Conservation (phyloP, 2,797 vertebrate genomes). For the Leptoclinus maculatus region DNA sequence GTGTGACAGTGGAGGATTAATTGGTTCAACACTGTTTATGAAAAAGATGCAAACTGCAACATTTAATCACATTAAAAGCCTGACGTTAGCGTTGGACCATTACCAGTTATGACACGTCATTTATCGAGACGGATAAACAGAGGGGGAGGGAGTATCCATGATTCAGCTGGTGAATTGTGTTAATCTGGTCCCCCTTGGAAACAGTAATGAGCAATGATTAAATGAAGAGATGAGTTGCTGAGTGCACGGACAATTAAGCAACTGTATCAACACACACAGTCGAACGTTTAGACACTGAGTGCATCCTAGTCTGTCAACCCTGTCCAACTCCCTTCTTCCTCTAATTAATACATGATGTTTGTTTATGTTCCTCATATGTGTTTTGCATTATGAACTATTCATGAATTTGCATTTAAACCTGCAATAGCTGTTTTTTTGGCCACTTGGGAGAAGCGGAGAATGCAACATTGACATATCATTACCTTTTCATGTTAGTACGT, state of each 20-base stretch:
- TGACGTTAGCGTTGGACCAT: conserved; percentile 22
- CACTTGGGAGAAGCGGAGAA: no score
- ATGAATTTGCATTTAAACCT: not conserved
- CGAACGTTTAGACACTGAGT: conserved; percentile 3
- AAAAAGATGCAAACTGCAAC: conserved; percentile 52
- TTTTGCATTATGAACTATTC: not conserved
- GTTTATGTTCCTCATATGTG: not conserved
- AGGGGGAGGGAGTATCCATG: conserved; percentile 16
- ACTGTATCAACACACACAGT: not conserved
- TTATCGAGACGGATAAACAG: conserved; percentile 38
- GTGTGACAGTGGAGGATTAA: conserved; percentile 48
- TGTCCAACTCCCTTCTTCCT: not conserved
- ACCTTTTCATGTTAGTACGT: not conserved
- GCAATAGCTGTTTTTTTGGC: not conserved
- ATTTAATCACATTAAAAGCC: conserved; percentile 59
- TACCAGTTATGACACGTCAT: conserved; percentile 39
- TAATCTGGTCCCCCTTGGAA: conserved; percentile 48
- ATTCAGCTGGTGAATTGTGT: conserved; percentile 43
- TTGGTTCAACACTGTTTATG: conserved; percentile 20
- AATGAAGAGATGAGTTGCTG: conserved; percentile 32
- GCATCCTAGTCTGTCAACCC: not conserved
- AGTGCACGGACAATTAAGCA: conserved; percentile 28
- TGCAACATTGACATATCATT: not conserved
- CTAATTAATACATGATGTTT: not conserved
- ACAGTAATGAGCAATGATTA: conserved; percentile 35